Base-by-base conservation (phyloP, 1,140 invertebrate species). In the Drosophila fuyamai region DNA sequence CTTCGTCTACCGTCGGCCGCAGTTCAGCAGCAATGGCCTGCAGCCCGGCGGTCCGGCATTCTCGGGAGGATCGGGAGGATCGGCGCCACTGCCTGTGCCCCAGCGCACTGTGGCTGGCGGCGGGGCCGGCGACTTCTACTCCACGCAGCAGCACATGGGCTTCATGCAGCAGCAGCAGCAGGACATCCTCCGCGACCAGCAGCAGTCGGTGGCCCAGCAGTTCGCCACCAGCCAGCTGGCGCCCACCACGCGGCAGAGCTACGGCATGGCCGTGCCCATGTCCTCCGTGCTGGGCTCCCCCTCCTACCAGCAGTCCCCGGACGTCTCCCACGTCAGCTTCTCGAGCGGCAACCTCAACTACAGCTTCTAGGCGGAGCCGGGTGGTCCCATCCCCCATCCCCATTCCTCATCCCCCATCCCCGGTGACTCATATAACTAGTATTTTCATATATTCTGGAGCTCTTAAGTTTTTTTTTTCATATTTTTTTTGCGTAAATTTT, bases 291-390 rank as follows among this genome's bases (percentile, higher is more conserved):
- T 75, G 68, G 55, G 43, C 29, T 27, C 83, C 12, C 23, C 83
- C 36, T 23, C 73, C 13, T 79, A 67, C 40, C 71, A 84, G 41
- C 70, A 68, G 68, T 72, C 73, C 6, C 61, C 90, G 23, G 81
- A 83, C 10, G 91, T 92, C 13, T 92, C 90, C n/a, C 81, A 81
- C 27, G 90, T 92, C 7, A 90, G 75, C 43, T 91, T 81, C 75
- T 72, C 57, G 9, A 91, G 90, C 36, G 90, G 91, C 61, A 86
- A 89, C 36, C 70, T 92, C 13, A 77, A 59, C 46, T 92, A 92
- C 40, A 92, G 65, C 27, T 92, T 92, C 48, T 91, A 75, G 7
- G 23, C 27, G 48, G 16, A 47, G 27, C 10, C 1, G 2, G 23
- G 23, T 23, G 23, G 23, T 23, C 23, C 23, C 23, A 23, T 23